Evolutionary conservation across 1,140 invertebrate species (phyloP), one percentile per base, ranked within the genome.

Genomic region (Caenorhabditis inopinata): DNA sequence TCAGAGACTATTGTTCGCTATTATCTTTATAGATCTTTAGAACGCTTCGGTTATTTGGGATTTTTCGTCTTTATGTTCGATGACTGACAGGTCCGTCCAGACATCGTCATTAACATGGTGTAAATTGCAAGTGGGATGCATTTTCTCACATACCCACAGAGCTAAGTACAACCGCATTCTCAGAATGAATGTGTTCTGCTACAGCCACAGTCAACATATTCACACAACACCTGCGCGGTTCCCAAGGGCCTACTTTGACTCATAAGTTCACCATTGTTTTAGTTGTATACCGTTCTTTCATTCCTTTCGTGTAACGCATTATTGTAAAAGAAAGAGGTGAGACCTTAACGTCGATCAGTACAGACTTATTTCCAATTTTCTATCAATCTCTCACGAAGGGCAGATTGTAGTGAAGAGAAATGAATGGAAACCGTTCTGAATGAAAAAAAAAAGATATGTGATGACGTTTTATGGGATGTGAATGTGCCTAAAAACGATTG

Each of bases 381-480:
- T n/a, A n/a, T n/a, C n/a, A n/a, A n/a, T n/a, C n/a, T n/a, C n/a
- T n/a, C n/a, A n/a, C n/a, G n/a, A n/a, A n/a, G n/a, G n/a, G n/a
- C n/a, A 25, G 14, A 25, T 18, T 23, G 48, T 51, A 25, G 25
- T 58, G 14, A 58, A 32, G 27, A 32, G 16, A 7, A 58, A 58
- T 58, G 12, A 48, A 51, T 74, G 3, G 53, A 25, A 32, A 35
- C 74, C 84, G 12, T 73, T 86, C 85, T n/a, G n/a, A n/a, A n/a
- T n/a, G n/a, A n/a, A n/a, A n/a, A 76, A 86, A 74, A 29, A 82
- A 74, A 12, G 80, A 74, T 18, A 84, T 87, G 87, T 83, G 51
- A 86, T 78, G 49, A 87, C 87, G 23, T 58, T 83, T n/a, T 83
- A 75, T 29, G n/a, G n/a, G n/a, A n/a, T n/a, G n/a, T 82, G 51